phyloP scores from a whole-genome alignment of 2,113 vertebrate genomes.

The Pseudorhombus dupliciocellatus region DNA sequence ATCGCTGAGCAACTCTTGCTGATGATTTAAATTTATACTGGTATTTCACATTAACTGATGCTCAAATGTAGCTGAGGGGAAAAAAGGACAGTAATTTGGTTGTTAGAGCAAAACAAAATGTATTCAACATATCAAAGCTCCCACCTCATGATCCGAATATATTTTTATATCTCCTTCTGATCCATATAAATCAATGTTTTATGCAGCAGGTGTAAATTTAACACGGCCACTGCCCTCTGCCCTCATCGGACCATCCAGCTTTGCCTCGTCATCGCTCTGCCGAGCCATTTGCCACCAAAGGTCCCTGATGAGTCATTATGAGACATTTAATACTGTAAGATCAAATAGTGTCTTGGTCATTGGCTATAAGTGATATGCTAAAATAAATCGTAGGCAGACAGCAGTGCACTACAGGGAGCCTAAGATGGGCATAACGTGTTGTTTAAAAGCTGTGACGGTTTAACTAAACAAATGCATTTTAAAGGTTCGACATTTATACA shows the following conservation, averaged over 20 bases:
- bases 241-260: background rate
- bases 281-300: slow-evolving; percentile 24
- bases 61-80: too few relatives aligned
- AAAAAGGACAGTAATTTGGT: too few relatives aligned
- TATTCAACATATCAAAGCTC: too few relatives aligned
- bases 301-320: slow-evolving; percentile 45
- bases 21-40: too few relatives aligned
- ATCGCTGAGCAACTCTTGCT: too few relatives aligned
- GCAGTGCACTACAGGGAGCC: slow-evolving; percentile 8
- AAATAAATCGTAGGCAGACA: slow-evolving; percentile 22
- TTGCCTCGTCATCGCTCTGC: slow-evolving; percentile 18
- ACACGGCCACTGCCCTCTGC: background rate
- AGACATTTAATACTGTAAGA: slow-evolving; percentile 42
- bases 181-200: slow-evolving; percentile 1
- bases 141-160: background rate
- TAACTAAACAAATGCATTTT: background rate
- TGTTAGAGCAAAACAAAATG: background rate
- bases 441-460: background rate
- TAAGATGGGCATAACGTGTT: slow-evolving; percentile 11
- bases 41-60: too few relatives aligned
- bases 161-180: background rate
- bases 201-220: slow-evolving; percentile 4
- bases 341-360: slow-evolving; percentile 31
- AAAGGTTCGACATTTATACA: background rate
- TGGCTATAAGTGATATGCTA: slow-evolving; percentile 28